A percentile compares a stretch with the other conserved stretches of the same genome.
phyloP scores from a whole-genome alignment of 2,888 invertebrate genomes.

The Machimus rusticus region DNA sequence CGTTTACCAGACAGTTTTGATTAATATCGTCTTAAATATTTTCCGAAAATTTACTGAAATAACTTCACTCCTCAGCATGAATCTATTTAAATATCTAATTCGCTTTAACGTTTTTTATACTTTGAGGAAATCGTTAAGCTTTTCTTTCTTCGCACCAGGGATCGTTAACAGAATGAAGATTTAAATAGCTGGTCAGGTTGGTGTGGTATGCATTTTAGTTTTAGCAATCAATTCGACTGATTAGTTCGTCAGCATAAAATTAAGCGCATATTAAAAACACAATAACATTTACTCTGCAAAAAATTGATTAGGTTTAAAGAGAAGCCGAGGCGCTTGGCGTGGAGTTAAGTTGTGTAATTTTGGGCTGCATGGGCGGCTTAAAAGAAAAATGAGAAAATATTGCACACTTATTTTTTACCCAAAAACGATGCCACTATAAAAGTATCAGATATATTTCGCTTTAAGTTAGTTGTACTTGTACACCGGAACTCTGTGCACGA shows the following conservation, averaged over 20 bases:
- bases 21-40: background rate
- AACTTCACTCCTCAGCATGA: background rate
- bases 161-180: background rate
- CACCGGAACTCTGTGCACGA: background rate
- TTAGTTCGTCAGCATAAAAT: background rate
- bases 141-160: background rate
- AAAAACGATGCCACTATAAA: background rate
- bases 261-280: background rate
- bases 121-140: background rate
- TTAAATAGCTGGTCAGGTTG: background rate
- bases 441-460: background rate
- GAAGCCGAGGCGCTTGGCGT: background rate
- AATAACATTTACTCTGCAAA: background rate
- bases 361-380: background rate
- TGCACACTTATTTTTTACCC: background rate
- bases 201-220: background rate
- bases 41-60: background rate
- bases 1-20: background rate
- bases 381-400: background rate
- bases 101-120: background rate
- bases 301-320: background rate
- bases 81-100: background rate
- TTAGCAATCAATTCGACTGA: background rate
- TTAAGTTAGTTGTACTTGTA: background rate
- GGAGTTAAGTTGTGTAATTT: background rate